Conservation (phyloP, 2,888 invertebrate species). For the Apamea monoglypha region DNA sequence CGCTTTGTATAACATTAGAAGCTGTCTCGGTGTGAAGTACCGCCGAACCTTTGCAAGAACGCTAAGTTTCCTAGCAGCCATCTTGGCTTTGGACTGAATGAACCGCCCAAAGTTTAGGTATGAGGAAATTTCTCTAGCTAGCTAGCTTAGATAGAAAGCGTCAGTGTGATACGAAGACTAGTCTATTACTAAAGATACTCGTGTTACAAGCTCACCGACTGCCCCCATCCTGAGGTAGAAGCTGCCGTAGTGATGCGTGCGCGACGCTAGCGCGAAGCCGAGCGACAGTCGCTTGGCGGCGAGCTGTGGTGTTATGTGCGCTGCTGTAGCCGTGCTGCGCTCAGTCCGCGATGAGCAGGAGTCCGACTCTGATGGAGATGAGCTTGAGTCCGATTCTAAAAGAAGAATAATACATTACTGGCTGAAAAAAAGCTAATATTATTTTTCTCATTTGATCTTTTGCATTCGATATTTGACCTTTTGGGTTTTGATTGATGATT, state of each 20-base stretch:
- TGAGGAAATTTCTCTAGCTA: too few relatives aligned
- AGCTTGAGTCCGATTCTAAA: constrained; percentile 84
- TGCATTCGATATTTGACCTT: not conserved
- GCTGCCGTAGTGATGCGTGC: constrained; percentile 96
- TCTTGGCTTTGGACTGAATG: too few relatives aligned
- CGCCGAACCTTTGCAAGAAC: too few relatives aligned
- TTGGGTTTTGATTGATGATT: not conserved
- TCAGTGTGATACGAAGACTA: not conserved
- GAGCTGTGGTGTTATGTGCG: constrained; percentile 81
- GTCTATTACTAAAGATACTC: not conserved
- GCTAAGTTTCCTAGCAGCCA: too few relatives aligned
- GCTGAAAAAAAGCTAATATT: not conserved
- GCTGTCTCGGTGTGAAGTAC: too few relatives aligned
- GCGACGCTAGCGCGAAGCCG: constrained; percentile 87
- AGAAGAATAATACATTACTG: not conserved
- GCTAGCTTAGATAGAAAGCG: not conserved
- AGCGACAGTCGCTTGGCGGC: constrained; percentile 87
- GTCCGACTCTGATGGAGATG: constrained; percentile 86
- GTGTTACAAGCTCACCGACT: constrained; percentile 91
- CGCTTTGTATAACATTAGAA: too few relatives aligned
- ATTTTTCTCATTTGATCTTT: not conserved
- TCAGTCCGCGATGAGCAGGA: constrained; percentile 90
- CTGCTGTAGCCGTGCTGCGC: constrained; percentile 88
- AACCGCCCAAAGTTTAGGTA: too few relatives aligned
- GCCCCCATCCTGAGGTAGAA: constrained; percentile 98